These are phyloP conservation scores for Desmodus rotundus DNA, from an alignment of 2,113 vertebrate species.

Conservation along the genomic window DNA sequence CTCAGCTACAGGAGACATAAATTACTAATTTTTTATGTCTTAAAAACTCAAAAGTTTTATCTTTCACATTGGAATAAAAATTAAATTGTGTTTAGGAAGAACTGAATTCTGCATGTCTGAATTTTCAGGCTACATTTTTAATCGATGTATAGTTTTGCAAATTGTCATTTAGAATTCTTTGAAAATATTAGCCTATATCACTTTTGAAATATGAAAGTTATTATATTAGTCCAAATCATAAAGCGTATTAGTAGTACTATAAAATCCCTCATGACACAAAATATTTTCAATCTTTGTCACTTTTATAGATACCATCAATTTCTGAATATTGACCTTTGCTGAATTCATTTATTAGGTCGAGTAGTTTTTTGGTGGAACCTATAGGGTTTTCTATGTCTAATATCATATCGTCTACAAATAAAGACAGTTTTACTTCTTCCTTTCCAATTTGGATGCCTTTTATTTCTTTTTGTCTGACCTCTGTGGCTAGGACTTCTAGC, in stretches of 20 bases:
- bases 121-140: slow-evolving; percentile 39
- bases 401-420: no score
- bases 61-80: slow-evolving; percentile 11
- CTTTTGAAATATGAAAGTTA: slow-evolving; percentile 45
- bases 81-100: slow-evolving; percentile 41
- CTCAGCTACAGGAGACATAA: not conserved
- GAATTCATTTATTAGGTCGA: no score
- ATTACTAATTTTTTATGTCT: slow-evolving; percentile 1
- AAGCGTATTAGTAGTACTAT: not conserved
- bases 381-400: no score
- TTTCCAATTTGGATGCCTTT: no score
- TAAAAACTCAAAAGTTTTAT: slow-evolving; percentile 2
- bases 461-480: no score
- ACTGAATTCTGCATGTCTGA: slow-evolving; percentile 7
- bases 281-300: not conserved
- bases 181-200: slow-evolving; percentile 39
- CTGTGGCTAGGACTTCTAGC: no score
- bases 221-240: not conserved
- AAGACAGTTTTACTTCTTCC: no score
- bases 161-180: slow-evolving; percentile 47
- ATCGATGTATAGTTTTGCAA: not conserved
- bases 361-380: no score
- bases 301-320: not conserved
- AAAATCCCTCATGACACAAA: not conserved
- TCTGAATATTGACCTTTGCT: no score